These are phyloP conservation scores for Sebastes paucispinis DNA, from an alignment of 2,797 vertebrate species.

Conservation along the genomic window DNA sequence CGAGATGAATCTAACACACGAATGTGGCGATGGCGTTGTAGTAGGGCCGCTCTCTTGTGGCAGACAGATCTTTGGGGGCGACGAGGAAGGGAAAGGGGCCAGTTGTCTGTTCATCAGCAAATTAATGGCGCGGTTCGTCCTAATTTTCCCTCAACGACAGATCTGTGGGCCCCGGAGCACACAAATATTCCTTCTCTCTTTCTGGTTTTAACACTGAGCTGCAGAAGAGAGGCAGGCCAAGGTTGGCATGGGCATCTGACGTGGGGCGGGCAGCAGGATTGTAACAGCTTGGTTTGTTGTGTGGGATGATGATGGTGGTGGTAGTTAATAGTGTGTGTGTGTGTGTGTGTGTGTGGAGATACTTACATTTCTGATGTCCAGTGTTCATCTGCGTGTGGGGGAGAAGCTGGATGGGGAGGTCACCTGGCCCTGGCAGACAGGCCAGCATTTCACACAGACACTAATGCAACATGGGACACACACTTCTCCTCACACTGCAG, in stretches of 20 bases:
- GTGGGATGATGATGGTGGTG: conserved; percentile 45
- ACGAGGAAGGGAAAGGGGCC: neutral
- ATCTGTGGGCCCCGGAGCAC: conserved; percentile 33
- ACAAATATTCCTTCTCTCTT: conserved; percentile 28
- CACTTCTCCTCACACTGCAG: conserved; percentile 93
- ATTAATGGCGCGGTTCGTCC: conserved; percentile 61
- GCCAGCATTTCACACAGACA: conserved; percentile 98
- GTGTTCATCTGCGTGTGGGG: conserved; percentile 99
- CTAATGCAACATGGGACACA: conserved; percentile 93
- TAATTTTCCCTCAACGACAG: conserved; percentile 54
- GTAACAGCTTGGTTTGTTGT: conserved; percentile 63
- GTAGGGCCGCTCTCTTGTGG: conserved; percentile 29
- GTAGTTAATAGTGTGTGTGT: conserved; percentile 5
- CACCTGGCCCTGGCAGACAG: conserved; percentile 98
- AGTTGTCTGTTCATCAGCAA: conserved; percentile 54
- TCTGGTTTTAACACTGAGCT: conserved; percentile 46
- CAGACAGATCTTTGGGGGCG: conserved; percentile 33
- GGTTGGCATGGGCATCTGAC: conserved; percentile 48
- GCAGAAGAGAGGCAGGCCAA: conserved; percentile 42
- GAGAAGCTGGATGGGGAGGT: conserved; percentile 98
- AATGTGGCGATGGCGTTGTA: neutral
- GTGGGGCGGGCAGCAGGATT: conserved; percentile 46
- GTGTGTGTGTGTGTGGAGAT: conserved; percentile 25
- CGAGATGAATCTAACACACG: conserved; percentile 34
- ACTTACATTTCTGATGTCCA: conserved; percentile 99